These are phyloP conservation scores for Micrasema longulum DNA, from an alignment of 1,140 invertebrate genomes.

Conservation along the genomic window DNA sequence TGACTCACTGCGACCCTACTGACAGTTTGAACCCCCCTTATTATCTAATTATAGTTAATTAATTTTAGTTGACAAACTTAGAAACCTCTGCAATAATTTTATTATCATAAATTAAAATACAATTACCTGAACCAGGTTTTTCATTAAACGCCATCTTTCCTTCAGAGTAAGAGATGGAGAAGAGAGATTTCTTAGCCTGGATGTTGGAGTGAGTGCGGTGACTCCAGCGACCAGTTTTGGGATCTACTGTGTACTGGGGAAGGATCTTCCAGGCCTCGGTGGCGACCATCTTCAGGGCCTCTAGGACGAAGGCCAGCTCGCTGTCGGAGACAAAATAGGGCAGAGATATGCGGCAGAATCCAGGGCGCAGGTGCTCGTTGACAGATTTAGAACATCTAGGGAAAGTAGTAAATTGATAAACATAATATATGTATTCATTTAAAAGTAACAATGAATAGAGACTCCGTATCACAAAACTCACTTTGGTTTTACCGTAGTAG, in stretches of 20 bases:
- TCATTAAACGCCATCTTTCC: constrained; percentile 82
- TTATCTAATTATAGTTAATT: too few species aligned
- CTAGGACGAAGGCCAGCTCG: constrained; percentile 84
- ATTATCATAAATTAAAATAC: too few species aligned
- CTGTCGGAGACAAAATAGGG: constrained; percentile 87
- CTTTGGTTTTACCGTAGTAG: too few species aligned
- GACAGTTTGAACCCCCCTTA: too few species aligned
- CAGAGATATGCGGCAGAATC: constrained; percentile 87
- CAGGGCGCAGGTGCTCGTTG: constrained; percentile 83
- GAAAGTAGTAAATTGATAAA: too few species aligned
- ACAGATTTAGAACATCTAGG: constrained; percentile 7
- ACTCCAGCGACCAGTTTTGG: constrained; percentile 90
- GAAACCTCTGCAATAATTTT: too few species aligned
- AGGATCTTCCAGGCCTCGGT: constrained; percentile 91
- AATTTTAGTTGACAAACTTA: too few species aligned
- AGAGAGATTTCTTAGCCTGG: constrained; percentile 86
- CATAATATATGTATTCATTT: too few species aligned
- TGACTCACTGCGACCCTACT: too few species aligned
- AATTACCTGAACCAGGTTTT: constrained; percentile 71
- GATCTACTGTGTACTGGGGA: constrained; percentile 87
- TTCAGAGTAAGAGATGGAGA: constrained; percentile 80
- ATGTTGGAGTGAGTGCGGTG: constrained; percentile 84
- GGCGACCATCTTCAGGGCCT: constrained; percentile 89
- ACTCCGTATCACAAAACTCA: too few species aligned
- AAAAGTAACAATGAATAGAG: too few species aligned